Conservation (phyloP, 2,113 vertebrate species). For the Atlantisia rogersi region DNA sequence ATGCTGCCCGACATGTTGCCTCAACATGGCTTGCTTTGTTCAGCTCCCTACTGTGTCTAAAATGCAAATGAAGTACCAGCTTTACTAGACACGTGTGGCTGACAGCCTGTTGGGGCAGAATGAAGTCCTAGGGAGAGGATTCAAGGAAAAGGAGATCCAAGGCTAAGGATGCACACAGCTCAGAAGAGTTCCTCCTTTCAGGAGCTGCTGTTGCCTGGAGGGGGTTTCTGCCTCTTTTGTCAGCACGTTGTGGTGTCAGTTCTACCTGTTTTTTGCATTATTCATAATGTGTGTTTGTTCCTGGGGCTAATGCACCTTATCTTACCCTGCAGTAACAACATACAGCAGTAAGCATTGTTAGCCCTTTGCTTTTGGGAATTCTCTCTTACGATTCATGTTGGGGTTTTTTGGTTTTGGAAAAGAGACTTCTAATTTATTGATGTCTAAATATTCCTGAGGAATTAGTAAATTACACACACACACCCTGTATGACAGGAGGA, state of each 20-base stretch:
- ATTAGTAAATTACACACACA: background rate
- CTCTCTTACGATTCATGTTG: background rate
- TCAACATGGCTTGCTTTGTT: background rate
- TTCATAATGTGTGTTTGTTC: background rate
- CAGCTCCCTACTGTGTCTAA: background rate
- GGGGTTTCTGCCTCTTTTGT: background rate
- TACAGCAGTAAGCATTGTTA: background rate
- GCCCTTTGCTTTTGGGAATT: background rate
- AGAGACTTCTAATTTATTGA: background rate
- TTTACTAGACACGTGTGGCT: background rate
- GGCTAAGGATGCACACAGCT: rapidly evolving
- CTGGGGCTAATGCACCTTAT: background rate
- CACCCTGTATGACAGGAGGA: background rate
- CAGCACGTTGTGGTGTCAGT: background rate
- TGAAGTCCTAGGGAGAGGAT: background rate
- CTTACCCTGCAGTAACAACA: background rate
- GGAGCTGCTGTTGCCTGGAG: background rate
- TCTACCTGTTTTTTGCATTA: background rate
- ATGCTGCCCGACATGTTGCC: background rate
- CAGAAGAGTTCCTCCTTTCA: background rate
- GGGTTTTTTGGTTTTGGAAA: background rate
- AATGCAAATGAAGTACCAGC: background rate
- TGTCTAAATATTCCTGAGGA: background rate
- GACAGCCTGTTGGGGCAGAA: background rate
- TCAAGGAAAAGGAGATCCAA: rapidly evolving